Percentiles rank a stretch among this genome's conserved stretches.
Conservation (phyloP, 2,888 invertebrate species). For the Athetis lepigone region DNA sequence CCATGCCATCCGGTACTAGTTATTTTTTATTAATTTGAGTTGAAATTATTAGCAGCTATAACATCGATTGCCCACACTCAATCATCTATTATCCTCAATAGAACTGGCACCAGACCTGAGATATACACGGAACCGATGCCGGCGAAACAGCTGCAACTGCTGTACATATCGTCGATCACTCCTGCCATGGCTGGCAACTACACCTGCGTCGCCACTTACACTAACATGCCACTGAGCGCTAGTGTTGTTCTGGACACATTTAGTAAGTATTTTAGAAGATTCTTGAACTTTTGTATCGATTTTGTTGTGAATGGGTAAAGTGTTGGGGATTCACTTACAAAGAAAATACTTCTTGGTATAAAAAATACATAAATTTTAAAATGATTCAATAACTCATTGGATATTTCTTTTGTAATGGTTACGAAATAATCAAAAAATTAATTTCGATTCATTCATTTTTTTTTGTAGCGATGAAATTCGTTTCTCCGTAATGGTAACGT, state of each 20-base stretch:
- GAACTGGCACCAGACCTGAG: slow-evolving; percentile 88
- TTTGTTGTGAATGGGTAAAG: not conserved
- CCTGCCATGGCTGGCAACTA: slow-evolving; percentile 95
- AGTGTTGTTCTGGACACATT: slow-evolving; percentile 94
- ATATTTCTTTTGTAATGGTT: too few species aligned
- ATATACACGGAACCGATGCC: slow-evolving; percentile 93
- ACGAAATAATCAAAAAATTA: too few species aligned
- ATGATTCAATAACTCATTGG: too few species aligned
- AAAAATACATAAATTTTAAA: too few species aligned
- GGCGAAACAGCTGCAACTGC: slow-evolving; percentile 92
- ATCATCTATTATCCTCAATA: slow-evolving; percentile 57
- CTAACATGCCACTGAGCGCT: slow-evolving; percentile 92
- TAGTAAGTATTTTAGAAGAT: slow-evolving; percentile 69
- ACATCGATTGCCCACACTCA: slow-evolving; percentile 5
- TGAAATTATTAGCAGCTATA: not conserved
- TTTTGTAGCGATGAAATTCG: too few species aligned
- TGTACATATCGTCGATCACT: slow-evolving; percentile 94
- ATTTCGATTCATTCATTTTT: too few species aligned
- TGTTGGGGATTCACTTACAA: not conserved
- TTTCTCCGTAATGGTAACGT: not conserved
- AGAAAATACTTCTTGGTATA: too few species aligned
- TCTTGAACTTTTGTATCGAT: slow-evolving; percentile 1
- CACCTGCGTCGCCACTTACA: slow-evolving; percentile 95
- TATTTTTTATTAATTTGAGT: too few species aligned
- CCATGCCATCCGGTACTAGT: too few species aligned